These are phyloP conservation scores for Plebejus melissa DNA, from an alignment of 2,888 invertebrate species.

Conservation along the genomic window DNA sequence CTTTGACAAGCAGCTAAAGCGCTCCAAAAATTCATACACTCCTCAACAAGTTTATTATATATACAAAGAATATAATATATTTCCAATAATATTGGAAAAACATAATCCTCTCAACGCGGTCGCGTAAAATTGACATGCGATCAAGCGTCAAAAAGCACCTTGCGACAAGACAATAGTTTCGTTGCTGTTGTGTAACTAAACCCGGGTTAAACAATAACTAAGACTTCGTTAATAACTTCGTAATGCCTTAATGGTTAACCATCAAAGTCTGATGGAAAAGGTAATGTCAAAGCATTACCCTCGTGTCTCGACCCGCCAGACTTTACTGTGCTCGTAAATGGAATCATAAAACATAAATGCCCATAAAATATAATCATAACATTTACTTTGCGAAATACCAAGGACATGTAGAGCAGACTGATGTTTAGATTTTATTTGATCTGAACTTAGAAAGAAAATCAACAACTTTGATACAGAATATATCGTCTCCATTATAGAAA, in stretches of 20 bases:
- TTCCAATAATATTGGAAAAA: too few relatives aligned
- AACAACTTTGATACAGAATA: too few relatives aligned
- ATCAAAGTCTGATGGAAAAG: conserved; percentile 16
- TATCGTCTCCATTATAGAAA: too few relatives aligned
- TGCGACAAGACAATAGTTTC: neutral
- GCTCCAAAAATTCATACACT: too few relatives aligned
- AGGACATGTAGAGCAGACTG: conserved; percentile 8
- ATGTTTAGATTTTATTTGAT: neutral
- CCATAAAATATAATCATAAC: conserved; percentile 2
- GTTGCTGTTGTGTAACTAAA: neutral
- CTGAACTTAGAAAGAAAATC: too few relatives aligned
- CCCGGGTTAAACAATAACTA: neutral
- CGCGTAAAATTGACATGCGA: conserved; percentile 1
- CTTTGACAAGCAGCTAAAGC: too few relatives aligned
- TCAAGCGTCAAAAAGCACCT: neutral
- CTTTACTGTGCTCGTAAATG: conserved; percentile 7
- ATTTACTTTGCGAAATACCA: neutral
- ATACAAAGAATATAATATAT: too few relatives aligned
- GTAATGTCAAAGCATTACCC: conserved; percentile 9
- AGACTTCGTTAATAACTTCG: conserved; percentile 7
- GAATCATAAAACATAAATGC: neutral
- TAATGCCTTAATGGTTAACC: conserved; percentile 10
- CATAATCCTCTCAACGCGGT: neutral
- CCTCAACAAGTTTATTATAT: too few relatives aligned
- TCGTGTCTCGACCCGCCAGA: neutral